Conservation (phyloP, 2,797 vertebrate genomes). For the Scomberomorus guttatus region DNA sequence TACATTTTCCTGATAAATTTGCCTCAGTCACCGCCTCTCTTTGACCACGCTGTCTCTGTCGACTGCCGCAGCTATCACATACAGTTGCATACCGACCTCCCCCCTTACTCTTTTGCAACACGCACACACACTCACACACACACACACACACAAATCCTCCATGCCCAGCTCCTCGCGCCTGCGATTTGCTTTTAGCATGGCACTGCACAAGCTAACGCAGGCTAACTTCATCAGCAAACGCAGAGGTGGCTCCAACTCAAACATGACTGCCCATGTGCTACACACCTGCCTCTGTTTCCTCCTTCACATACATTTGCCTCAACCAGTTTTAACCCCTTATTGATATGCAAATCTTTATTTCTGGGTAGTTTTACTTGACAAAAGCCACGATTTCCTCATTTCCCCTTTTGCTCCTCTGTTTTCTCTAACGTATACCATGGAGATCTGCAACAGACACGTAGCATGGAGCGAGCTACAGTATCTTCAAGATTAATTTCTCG, state of each 20-base stretch:
- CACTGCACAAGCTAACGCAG: constrained; percentile 51
- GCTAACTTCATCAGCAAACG: constrained; percentile 45
- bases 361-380: not conserved
- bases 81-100: constrained; percentile 25
- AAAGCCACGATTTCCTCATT: constrained; percentile 1
- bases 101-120: constrained; percentile 18
- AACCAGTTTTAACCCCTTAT: constrained; percentile 46
- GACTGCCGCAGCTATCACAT: constrained; percentile 47
- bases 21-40: constrained; percentile 44
- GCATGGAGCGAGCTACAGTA: constrained; percentile 30
- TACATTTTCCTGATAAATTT: constrained; percentile 45
- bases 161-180: constrained; percentile 33
- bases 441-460: constrained; percentile 36
- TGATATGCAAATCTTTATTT: constrained; percentile 3
- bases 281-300: constrained; percentile 47
- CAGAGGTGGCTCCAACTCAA: constrained; percentile 44
- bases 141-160: constrained; percentile 22
- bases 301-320: constrained; percentile 36
- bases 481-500: constrained; percentile 57
- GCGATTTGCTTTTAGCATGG: constrained; percentile 42
- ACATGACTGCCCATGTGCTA: constrained; percentile 70
- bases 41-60: constrained; percentile 52
- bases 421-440: not conserved
- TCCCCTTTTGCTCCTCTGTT: constrained; percentile 21
- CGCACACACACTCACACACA: constrained; percentile 19